Evolutionary conservation across 2,888 invertebrate species (phyloP), one percentile per base, ranked within the genome.

Genomic region (Oscheius sp.): DNA sequence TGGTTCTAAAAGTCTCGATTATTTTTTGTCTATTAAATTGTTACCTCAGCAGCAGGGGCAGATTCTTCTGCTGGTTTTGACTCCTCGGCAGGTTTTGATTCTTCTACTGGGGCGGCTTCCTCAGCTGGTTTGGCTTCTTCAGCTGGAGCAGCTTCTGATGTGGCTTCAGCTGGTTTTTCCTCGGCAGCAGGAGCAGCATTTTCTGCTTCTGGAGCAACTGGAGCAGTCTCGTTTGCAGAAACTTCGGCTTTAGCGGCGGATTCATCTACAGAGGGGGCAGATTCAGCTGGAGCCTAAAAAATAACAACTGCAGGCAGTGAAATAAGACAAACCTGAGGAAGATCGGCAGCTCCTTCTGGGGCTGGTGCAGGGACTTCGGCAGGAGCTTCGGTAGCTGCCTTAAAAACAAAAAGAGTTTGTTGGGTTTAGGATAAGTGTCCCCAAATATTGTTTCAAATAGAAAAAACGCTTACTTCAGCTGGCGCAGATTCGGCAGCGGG

Each of bases 401-500:
- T 3, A 49, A 49, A 21, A 49, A 49, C 5, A 16, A 18, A 18
- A 16, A 12, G 45, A 45, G 45, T 45, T 45, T 9, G 16, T n/a
- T n/a, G n/a, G 35, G 9, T 6, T 35, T 35, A 35, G 3, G 35
- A 35, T 35, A 35, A 35, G 35, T 35, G 35, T 35, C 35, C 9
- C 3, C 35, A 52, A 52, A 52, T 52, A 52, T 52, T 52, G 21
- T 18, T 52, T 5, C 35, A 35, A 35, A 6, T 35, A 3, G 3
- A 59, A 59, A 35, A 59, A n/a, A 7, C 5, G 13, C 41, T 43
- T 21, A 66, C 66, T 35, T 66, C 66, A 43, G 61, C 45, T 29
- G 52, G 66, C n/a, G 61, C 61, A n/a, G 66, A 6, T 27, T 46
- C 52, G 16, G 49, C 49, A 5, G 49, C 25, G 13, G 46, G n/a